Evolutionary conservation across 2,113 vertebrate species (phyloP).

Genomic region (Antechinus flavipes): DNA sequence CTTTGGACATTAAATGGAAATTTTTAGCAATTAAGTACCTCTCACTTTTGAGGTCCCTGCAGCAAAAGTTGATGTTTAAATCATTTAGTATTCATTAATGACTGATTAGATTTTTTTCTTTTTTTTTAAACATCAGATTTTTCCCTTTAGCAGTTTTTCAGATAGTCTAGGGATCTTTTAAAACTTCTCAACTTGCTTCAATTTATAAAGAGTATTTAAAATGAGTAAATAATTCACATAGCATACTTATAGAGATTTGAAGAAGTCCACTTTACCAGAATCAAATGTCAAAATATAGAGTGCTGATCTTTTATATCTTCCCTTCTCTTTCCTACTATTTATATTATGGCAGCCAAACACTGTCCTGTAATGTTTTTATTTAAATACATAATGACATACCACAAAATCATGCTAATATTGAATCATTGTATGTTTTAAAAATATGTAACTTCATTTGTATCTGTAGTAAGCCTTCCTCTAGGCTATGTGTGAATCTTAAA

Average conservation of each 20-base stretch:
- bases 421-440: neutral
- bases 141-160: neutral
- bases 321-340: neutral
- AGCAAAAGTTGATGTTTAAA: neutral
- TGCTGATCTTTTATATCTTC: neutral
- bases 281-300: neutral
- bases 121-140: neutral
- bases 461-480: neutral
- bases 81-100: neutral
- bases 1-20: neutral
- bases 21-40: neutral
- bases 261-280: neutral
- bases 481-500: neutral
- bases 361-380: neutral
- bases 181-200: neutral
- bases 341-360: neutral
- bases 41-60: neutral
- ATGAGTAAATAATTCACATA: neutral
- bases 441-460: neutral
- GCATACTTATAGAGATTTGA: neutral
- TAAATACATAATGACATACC: neutral
- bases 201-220: neutral
- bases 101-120: neutral
- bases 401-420: neutral
- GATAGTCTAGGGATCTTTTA: neutral